Percentiles rank a stretch among this genome's conserved stretches.
These are phyloP conservation scores for Pimpla rufipes DNA, from an alignment of 2,888 invertebrate genomes.

Conservation along the genomic window DNA sequence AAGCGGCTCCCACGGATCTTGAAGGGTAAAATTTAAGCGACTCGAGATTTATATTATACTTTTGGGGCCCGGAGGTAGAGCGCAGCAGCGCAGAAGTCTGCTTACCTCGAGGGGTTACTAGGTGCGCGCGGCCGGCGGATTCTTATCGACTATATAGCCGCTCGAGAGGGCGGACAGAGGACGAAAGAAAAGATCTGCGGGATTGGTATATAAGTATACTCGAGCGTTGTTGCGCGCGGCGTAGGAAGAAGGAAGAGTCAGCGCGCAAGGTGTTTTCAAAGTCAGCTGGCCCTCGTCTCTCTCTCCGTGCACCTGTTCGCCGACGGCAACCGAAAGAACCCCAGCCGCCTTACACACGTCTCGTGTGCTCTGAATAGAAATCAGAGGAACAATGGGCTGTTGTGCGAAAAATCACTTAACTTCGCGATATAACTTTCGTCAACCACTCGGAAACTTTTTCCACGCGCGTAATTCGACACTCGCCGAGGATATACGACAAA, in stretches of 20 bases:
- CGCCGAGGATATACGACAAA: not conserved
- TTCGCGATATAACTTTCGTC: not conserved
- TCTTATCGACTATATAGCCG: conserved; percentile 62
- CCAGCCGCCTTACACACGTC: conserved; percentile 55
- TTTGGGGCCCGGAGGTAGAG: conserved; percentile 5
- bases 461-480: not conserved
- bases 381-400: conserved; percentile 10
- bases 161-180: conserved; percentile 49
- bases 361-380: conserved; percentile 1
- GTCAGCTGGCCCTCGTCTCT: conserved; percentile 78
- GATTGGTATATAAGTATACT: conserved; percentile 35
- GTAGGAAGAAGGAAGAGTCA: conserved; percentile 63
- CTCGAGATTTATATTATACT: conserved; percentile 55
- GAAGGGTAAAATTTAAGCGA: conserved; percentile 54
- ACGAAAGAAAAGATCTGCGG: conserved; percentile 39
- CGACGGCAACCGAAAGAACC: conserved; percentile 62
- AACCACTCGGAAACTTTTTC: not conserved
- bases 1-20: conserved; percentile 47
- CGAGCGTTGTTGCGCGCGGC: not conserved
- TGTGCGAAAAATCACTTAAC: not conserved
- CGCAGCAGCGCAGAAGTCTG: conserved; percentile 33
- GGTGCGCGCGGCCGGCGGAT: conserved; percentile 48
- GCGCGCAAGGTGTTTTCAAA: conserved; percentile 78
- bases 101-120: conserved; percentile 43
- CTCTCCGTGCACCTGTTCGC: conserved; percentile 78